phyloP scores from a whole-genome alignment of 2,888 invertebrate species.

The Dasypolia templi region DNA sequence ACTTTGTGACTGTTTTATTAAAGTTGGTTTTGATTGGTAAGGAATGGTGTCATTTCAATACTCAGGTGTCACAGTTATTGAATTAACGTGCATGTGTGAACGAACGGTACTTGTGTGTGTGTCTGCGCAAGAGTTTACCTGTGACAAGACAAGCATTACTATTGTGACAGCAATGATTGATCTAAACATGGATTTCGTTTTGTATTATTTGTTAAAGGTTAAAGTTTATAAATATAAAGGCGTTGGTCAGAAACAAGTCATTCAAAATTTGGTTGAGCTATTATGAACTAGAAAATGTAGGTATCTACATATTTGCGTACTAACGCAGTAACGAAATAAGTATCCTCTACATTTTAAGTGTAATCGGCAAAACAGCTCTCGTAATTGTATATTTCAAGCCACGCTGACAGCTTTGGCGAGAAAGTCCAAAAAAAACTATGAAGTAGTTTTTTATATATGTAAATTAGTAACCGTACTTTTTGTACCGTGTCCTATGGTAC shows the following conservation, averaged over 20 bases:
- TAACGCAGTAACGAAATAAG: background rate
- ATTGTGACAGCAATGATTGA: conserved; percentile 69
- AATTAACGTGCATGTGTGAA: conserved; percentile 73
- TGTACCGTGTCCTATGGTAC: conserved; percentile 1
- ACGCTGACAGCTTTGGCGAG: conserved; percentile 16
- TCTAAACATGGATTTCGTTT: conserved; percentile 50
- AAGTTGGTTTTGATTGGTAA: conserved; percentile 58
- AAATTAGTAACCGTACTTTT: conserved; percentile 46
- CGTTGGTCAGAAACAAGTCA: background rate
- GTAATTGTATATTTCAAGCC: conserved; percentile 16
- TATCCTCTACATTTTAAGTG: background rate
- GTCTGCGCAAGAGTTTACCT: conserved; percentile 66
- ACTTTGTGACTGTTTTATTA: conserved; percentile 33
- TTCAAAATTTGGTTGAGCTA: background rate
- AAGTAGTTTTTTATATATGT: conserved; percentile 28
- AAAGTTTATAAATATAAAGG: conserved; percentile 29
- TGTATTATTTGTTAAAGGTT: conserved; percentile 43
- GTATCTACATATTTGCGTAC: background rate
- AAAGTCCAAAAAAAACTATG: conserved; percentile 34
- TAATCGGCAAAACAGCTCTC: conserved; percentile 9
- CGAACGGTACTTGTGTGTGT: conserved; percentile 71
- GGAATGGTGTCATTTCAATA: conserved; percentile 47
- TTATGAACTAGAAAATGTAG: background rate
- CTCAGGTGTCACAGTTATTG: conserved; percentile 68
- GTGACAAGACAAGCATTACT: conserved; percentile 60